Evolutionary conservation across 2,888 invertebrate genomes (phyloP).

Genomic region (Ophion costatus): DNA sequence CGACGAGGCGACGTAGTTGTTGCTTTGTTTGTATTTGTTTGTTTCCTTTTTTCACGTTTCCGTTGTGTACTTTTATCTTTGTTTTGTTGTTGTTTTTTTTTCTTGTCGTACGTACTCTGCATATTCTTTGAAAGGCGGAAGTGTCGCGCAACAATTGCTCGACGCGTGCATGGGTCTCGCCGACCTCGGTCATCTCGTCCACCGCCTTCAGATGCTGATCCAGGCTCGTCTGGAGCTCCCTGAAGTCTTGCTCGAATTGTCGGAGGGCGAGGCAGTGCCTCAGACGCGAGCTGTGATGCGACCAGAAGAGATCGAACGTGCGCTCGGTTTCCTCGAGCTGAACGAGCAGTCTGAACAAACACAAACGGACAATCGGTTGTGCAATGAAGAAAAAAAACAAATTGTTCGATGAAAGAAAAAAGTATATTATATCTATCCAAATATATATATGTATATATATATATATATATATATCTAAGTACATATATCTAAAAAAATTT

Average conservation of each 20-base stretch:
- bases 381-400: not conserved
- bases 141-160: constrained; percentile 92
- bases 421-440: too few species aligned
- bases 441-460: too few species aligned
- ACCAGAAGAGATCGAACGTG: constrained; percentile 98
- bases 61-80: constrained; percentile 9
- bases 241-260: constrained; percentile 97
- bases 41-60: constrained; percentile 10
- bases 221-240: constrained; percentile 93
- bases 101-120: constrained; percentile 84
- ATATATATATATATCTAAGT: too few species aligned
- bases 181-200: constrained; percentile 94
- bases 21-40: constrained; percentile 47
- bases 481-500: too few species aligned
- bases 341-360: constrained; percentile 89
- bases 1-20: not conserved
- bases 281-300: constrained; percentile 94
- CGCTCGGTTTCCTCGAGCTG: constrained; percentile 97
- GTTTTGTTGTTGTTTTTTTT: not conserved
- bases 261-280: constrained; percentile 95
- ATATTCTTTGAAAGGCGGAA: constrained; percentile 90
- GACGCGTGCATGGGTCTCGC: constrained; percentile 93
- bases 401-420: not conserved
- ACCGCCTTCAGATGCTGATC: constrained; percentile 91
- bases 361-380: too few species aligned